These are phyloP conservation scores for Neoitamus cyanurus DNA, from an alignment of 2,888 invertebrate species.

Conservation along the genomic window DNA sequence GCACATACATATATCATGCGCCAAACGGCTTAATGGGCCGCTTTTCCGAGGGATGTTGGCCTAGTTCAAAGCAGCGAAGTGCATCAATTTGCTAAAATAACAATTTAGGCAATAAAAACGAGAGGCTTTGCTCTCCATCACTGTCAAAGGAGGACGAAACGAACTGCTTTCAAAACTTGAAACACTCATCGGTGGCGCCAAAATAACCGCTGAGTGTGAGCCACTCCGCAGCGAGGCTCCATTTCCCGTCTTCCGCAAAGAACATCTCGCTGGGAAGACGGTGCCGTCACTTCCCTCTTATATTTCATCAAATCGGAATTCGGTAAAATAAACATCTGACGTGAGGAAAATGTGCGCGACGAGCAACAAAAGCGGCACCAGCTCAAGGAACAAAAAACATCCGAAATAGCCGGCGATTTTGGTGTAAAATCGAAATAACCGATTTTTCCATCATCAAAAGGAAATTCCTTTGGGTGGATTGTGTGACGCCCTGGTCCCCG, in stretches of 20 bases:
- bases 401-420: background rate
- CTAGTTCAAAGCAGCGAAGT: background rate
- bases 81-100: slow-evolving; percentile 4
- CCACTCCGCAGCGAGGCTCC: background rate
- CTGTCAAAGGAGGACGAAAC: background rate
- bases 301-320: slow-evolving; percentile 9
- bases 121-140: background rate
- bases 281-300: background rate
- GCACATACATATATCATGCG: background rate
- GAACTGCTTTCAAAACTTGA: background rate
- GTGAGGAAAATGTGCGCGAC: slow-evolving; percentile 9
- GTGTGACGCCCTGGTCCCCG: background rate
- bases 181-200: slow-evolving; percentile 33
- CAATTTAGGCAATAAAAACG: background rate
- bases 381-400: slow-evolving; percentile 6
- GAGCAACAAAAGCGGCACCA: background rate
- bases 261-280: background rate
- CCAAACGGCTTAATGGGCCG: background rate
- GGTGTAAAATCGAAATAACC: background rate
- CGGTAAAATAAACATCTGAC: slow-evolving; percentile 18
- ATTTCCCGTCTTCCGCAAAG: background rate
- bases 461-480: slow-evolving; percentile 27
- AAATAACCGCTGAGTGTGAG: slow-evolving; percentile 16
- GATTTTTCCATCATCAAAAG: slow-evolving; percentile 39
- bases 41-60: background rate